phyloP scores from a whole-genome alignment of 2,797 vertebrate species.

The Sparidentex hasta region DNA sequence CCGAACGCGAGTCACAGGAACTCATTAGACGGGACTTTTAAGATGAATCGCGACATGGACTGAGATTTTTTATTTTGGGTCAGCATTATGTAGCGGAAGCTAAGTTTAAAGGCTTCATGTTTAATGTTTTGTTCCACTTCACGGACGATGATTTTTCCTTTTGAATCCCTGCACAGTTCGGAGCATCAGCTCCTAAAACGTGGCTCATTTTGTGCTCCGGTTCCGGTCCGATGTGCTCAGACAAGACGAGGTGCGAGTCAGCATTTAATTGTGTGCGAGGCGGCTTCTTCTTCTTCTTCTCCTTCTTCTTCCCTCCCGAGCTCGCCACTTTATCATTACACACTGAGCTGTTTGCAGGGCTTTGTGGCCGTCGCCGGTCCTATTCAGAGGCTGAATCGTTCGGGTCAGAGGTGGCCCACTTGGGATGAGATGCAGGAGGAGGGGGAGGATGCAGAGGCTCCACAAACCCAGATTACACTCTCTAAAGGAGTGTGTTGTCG shows the following conservation, averaged over 20 bases:
- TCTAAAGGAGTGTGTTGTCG: no score
- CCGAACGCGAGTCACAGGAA: background rate
- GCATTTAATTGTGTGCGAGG: slow-evolving; percentile 17
- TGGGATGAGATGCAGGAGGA: slow-evolving; percentile 8
- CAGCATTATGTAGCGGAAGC: background rate
- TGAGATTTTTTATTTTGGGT: slow-evolving; percentile 10
- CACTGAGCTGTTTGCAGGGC: slow-evolving; percentile 85
- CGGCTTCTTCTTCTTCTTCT: no score
- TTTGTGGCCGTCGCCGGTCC: slow-evolving; percentile 86
- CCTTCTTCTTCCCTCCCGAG: slow-evolving; percentile 36
- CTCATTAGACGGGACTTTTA: slow-evolving; percentile 34
- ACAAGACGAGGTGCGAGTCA: slow-evolving; percentile 32
- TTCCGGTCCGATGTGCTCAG: background rate
- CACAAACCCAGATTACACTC: no score
- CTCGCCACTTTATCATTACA: slow-evolving; percentile 86
- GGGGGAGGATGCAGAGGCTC: background rate
- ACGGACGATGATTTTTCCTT: background rate
- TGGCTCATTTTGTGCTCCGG: slow-evolving; percentile 34
- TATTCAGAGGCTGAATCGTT: slow-evolving; percentile 84
- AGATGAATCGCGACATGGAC: slow-evolving; percentile 34
- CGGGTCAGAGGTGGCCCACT: slow-evolving; percentile 46
- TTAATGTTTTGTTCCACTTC: slow-evolving; percentile 23
- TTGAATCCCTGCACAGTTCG: background rate
- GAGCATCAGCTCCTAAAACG: background rate
- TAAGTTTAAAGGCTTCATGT: slow-evolving; percentile 1